Base-by-base conservation (phyloP, 2,797 vertebrate species). In the Melanotaenia nigrans region DNA sequence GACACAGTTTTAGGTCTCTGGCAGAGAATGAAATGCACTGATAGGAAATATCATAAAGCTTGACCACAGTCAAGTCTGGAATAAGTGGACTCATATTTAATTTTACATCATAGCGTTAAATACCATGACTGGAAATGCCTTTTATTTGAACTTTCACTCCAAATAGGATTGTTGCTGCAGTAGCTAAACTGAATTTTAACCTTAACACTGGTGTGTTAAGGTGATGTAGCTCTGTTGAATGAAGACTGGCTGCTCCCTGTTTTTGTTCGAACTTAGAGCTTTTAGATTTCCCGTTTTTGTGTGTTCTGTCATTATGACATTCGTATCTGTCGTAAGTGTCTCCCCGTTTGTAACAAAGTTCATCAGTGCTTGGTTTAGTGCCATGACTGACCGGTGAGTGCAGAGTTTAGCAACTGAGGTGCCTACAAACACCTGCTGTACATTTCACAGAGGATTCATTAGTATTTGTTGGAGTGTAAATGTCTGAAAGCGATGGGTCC, bases 1-100 rank as follows among this genome's bases (percentile, higher is more conserved):
- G 87, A 89, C 87, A 90, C 83, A 82, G 78, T 87, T 87, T 49
- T 79, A 75, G 78, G 68, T 75, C 66, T 32, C 45, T 61, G 67
- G 70, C 49, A 61, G 4, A 60, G 61, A 65, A 57, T 2, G 11
- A 30, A 25, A 53, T 55, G 54, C 38, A 32, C 13, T 38, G 22
- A 56, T 65, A 49, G 51, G 58, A 71, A 7, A 55, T 60, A 71
- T 65, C 73, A 62, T 40, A 51, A 7, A 18, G 59, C 51, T 80
- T 72, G 62, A 61, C 71, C 3, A 61, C 65, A 71, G 59, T 53
- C 24, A 28, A 30, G 28, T 20, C 54, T 30, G 16, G 54, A 56
- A 24, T 53, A 25, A 56, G 47, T 49, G 25, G 53, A 30, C 25
- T 30, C 6, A 3, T 6, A 5, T 8, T 2, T 3, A 16, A 32